Evolutionary conservation across 2,888 invertebrate genomes (phyloP).

Genomic region (Linnaemya tessellans): DNA sequence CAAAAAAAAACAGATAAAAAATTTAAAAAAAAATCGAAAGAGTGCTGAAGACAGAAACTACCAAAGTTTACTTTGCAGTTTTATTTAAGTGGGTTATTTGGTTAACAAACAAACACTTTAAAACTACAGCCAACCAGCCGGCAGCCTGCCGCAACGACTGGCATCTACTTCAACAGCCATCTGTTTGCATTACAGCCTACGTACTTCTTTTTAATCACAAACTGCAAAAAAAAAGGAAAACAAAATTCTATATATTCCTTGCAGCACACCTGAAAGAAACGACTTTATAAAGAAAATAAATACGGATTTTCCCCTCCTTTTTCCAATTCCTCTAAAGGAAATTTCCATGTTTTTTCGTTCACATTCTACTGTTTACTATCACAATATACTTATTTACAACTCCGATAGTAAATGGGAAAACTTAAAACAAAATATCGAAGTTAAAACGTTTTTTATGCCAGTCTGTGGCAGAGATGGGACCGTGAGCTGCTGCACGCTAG

Average conservation of each 20-base stretch:
- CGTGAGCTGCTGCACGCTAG: not conserved
- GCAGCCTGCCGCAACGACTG: constrained; percentile 9
- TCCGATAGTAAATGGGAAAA: not conserved
- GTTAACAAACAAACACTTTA: constrained; percentile 62
- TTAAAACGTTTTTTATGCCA: constrained; percentile 29
- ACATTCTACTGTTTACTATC: constrained; percentile 30
- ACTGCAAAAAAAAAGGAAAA: not conserved
- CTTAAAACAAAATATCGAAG: constrained; percentile 12
- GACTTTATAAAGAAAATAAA: constrained; percentile 46
- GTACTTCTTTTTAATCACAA: not conserved
- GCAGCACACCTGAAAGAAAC: constrained; percentile 32
- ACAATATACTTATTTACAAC: constrained; percentile 10
- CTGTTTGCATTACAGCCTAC: constrained; percentile 49
- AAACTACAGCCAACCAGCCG: not conserved
- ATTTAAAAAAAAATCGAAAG: not conserved
- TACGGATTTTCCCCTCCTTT: constrained; percentile 5
- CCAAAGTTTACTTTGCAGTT: constrained; percentile 60
- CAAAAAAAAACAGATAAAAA: not conserved
- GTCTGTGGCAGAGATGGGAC: not conserved
- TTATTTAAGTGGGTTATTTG: constrained; percentile 69
- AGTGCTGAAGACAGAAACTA: constrained; percentile 5
- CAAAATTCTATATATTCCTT: not conserved
- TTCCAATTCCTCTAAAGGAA: constrained; percentile 32
- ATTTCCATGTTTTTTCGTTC: not conserved
- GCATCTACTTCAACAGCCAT: constrained; percentile 13